These are phyloP conservation scores for Pyralis farinalis DNA, from an alignment of 2,888 invertebrate species.

Conservation along the genomic window DNA sequence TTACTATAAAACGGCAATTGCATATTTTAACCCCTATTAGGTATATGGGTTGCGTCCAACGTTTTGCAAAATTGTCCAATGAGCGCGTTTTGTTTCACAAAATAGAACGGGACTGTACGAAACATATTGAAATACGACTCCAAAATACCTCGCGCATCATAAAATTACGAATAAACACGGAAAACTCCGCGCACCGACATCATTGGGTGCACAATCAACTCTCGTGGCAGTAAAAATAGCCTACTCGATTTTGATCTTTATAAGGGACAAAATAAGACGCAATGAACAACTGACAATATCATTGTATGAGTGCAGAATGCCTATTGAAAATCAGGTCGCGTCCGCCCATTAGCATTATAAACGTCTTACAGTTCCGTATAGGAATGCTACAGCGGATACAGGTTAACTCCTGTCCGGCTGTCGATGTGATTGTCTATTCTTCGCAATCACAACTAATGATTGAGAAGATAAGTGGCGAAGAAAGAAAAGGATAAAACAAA, in stretches of 20 bases:
- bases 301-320: slow-evolving; percentile 22
- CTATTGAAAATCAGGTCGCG: slow-evolving; percentile 67
- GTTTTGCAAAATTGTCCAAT: too few species aligned
- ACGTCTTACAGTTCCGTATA: slow-evolving; percentile 51
- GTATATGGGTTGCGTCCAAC: too few species aligned
- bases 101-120: too few species aligned
- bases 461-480: background rate
- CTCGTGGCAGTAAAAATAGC: slow-evolving; percentile 7
- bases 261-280: slow-evolving; percentile 3
- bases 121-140: slow-evolving; percentile 14
- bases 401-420: slow-evolving; percentile 15
- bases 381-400: slow-evolving; percentile 22
- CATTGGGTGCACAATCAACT: slow-evolving; percentile 38
- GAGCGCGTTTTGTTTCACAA: too few species aligned
- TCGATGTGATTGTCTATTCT: background rate
- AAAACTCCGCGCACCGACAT: slow-evolving; percentile 46
- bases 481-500: too few species aligned
- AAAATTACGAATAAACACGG: slow-evolving; percentile 58
- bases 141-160: slow-evolving; percentile 23
- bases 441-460: background rate
- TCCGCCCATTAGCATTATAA: slow-evolving; percentile 59
- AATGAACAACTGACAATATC: background rate
- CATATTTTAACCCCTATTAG: too few species aligned
- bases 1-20: too few species aligned
- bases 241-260: slow-evolving; percentile 17